Conservation (phyloP, 2,888 invertebrate species). For the Caenorhabditis sp. region DNA sequence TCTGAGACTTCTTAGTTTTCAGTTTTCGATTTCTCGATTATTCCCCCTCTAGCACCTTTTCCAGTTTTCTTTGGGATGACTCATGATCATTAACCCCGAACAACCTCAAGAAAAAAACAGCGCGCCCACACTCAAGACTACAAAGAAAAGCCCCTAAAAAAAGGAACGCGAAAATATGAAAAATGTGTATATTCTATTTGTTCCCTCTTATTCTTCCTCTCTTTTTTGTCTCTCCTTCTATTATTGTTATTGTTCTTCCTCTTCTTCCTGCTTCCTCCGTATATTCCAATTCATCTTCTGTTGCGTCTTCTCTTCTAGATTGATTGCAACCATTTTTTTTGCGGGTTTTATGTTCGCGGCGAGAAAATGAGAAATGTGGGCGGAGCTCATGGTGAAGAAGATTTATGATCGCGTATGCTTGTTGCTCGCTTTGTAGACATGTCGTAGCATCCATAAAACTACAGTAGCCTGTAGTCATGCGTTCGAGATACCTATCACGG, state of each 20-base stretch:
- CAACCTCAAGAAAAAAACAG: slow-evolving; percentile 9
- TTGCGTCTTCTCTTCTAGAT: not conserved
- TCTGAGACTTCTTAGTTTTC: not conserved
- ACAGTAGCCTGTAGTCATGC: no score
- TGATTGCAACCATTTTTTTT: slow-evolving; percentile 22
- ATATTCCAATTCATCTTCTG: not conserved
- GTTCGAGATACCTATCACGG: no score
- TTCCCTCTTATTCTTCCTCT: slow-evolving; percentile 12
- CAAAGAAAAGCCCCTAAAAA: not conserved
- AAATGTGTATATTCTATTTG: slow-evolving; percentile 30
- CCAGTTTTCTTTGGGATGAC: not conserved
- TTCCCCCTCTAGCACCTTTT: not conserved
- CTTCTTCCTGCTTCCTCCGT: not conserved
- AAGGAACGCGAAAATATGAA: slow-evolving; percentile 17
- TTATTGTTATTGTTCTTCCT: slow-evolving; percentile 40
- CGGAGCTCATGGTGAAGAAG: slow-evolving; percentile 1
- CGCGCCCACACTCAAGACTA: no score
- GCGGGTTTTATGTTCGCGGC: slow-evolving; percentile 3
- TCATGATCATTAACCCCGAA: slow-evolving; percentile 20
- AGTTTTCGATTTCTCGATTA: not conserved
- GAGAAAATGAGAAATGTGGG: slow-evolving; percentile 13
- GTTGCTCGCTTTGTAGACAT: not conserved
- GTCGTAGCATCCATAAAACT: not conserved
- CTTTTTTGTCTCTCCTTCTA: not conserved
- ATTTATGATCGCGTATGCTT: slow-evolving; percentile 12